Base-by-base conservation (phyloP, 2,113 vertebrate genomes). In the Hemicordylus capensis region DNA sequence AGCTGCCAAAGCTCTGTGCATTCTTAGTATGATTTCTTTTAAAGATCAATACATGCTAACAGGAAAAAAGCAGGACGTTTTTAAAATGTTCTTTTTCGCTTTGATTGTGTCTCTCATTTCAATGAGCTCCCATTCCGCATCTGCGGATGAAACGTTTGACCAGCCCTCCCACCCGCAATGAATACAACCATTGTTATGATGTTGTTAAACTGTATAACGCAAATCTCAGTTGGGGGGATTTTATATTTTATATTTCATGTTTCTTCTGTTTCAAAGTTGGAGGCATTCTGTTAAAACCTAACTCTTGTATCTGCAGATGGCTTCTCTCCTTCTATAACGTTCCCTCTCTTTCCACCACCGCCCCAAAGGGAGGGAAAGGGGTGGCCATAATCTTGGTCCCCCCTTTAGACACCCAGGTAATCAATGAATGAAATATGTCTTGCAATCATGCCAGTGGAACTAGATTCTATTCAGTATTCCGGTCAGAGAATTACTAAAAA, bases 401-500 rank as follows among this genome's bases (percentile, higher is more conserved):
- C 31, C 54, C 48, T 12, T 67, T 54, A 54, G 56, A 39, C 67
- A 48, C 20, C 39, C 20, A 34, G 61, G 46, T 56, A 42, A 77
- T 84, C 48, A 56, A 84, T 84, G 82, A 58, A 59, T 69, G 39
- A 85, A 78, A 79, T 34, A 79, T 79, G 24, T 6, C 11, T 39
- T 46, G 74, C 19, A 46, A 59, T 42, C 44, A 44, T 59, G 48
- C 48, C 19, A 4, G 42, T n/a, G n/a, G 75, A 70, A 46, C 37
- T 31, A 85, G 22, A 24, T 69, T 77, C 74, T 48, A 15, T 15
- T 14, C 80, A 42, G 80, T 14, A 9, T 58, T 37, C 73, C 31
- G 58, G 42, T 24, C 42, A 34, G 28, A 54, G 17, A 66, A 9
- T n/a, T 2, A 12, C 51, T 54, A 15, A n/a, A 54, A 54, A 54